Percentiles rank a stretch among this genome's conserved stretches.
These are phyloP conservation scores for Tamandua tetradactyla DNA, from an alignment of 2,797 vertebrate species.

Conservation along the genomic window DNA sequence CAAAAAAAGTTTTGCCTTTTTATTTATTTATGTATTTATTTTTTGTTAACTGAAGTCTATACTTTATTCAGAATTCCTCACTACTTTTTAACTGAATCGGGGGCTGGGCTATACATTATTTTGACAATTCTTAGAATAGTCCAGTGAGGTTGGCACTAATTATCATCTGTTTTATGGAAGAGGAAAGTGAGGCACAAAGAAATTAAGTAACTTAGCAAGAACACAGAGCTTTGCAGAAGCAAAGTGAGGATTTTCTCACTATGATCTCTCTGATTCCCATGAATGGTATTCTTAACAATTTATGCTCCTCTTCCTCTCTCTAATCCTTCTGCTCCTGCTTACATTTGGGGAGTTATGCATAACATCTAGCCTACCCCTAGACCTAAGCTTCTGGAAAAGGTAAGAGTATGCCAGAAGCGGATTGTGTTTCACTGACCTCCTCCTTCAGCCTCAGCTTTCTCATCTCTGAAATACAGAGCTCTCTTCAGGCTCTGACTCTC, in stretches of 20 bases:
- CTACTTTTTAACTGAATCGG: background rate
- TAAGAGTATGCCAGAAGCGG: slow-evolving; percentile 48
- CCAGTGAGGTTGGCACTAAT: background rate
- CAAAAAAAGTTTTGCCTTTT: background rate
- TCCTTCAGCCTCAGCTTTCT: slow-evolving; percentile 26
- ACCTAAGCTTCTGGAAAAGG: slow-evolving; percentile 34
- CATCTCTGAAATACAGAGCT: slow-evolving; percentile 8
- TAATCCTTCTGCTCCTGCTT: background rate
- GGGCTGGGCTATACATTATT: background rate
- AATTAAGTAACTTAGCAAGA: slow-evolving; percentile 14
- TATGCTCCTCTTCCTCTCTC: background rate
- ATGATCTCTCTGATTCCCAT: background rate
- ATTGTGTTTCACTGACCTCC: background rate
- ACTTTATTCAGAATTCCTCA: no score
- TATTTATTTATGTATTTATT: no score
- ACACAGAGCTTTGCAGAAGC: background rate
- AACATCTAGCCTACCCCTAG: background rate
- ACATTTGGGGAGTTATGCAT: background rate
- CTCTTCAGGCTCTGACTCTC: slow-evolving; percentile 12
- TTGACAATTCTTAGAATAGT: background rate
- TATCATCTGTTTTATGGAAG: background rate
- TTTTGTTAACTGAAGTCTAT: no score
- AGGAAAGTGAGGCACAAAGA: no score
- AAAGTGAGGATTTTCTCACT: background rate
- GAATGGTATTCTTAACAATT: background rate